These are phyloP conservation scores for Philotrypesis tridentata DNA, from an alignment of 1,140 invertebrate genomes.

Conservation along the genomic window DNA sequence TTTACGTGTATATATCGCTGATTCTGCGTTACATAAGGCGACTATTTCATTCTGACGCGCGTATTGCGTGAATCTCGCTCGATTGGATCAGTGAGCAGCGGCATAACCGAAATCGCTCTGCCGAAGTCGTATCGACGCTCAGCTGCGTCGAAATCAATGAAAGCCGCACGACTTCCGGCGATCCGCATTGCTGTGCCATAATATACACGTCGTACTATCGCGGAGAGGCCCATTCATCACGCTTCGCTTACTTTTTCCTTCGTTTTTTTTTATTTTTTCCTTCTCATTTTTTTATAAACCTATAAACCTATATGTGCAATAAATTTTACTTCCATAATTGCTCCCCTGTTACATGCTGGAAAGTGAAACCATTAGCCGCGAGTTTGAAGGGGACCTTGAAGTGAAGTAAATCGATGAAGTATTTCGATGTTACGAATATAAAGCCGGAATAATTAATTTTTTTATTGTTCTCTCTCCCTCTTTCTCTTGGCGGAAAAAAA, in stretches of 20 bases:
- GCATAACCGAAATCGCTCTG: conserved; percentile 22
- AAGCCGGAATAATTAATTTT: too few relatives aligned
- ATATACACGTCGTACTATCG: too few relatives aligned
- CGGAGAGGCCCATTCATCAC: neutral
- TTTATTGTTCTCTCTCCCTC: too few relatives aligned
- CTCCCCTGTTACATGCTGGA: neutral
- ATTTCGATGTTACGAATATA: too few relatives aligned
- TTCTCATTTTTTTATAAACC: too few relatives aligned
- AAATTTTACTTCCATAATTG: neutral
- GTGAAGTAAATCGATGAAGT: too few relatives aligned
- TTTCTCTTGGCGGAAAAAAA: too few relatives aligned
- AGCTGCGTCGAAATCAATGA: neutral
- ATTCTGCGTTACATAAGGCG: conserved; percentile 8
- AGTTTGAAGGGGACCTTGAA: too few relatives aligned
- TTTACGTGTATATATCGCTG: neutral
- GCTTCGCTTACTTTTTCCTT: too few relatives aligned
- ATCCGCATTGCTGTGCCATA: neutral
- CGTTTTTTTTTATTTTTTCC: too few relatives aligned
- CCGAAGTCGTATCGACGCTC: neutral
- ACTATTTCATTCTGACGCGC: conserved; percentile 1
- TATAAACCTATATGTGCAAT: neutral
- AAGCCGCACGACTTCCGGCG: neutral
- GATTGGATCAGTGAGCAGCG: conserved; percentile 14
- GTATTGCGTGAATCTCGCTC: conserved; percentile 12
- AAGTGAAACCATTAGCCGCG: neutral